A percentile compares a stretch with the other conserved stretches of the same genome.
Evolutionary conservation across 2,113 vertebrate genomes (phyloP).

Genomic region (Mus pahari): DNA sequence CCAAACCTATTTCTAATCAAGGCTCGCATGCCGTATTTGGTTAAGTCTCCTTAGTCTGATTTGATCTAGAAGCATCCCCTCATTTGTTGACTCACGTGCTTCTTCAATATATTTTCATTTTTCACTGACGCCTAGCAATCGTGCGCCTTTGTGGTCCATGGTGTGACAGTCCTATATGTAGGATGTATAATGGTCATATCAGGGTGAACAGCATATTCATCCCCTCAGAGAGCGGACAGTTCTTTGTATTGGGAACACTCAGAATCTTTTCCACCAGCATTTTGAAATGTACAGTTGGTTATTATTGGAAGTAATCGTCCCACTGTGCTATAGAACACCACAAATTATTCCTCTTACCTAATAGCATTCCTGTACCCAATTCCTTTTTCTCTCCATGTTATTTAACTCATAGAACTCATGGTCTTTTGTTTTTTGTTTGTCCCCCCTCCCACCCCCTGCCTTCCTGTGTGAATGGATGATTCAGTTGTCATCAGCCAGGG

Average conservation of each 20-base stretch:
- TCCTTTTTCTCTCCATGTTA: not conserved
- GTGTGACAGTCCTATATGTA: not conserved
- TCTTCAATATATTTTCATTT: not conserved
- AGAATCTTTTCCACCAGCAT: not conserved
- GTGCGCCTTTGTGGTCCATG: not conserved
- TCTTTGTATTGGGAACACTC: not conserved
- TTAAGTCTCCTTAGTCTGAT: not conserved
- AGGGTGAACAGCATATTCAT: not conserved
- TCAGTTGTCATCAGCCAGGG: not conserved
- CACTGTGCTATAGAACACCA: not conserved
- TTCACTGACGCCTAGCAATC: not conserved
- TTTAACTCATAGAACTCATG: not conserved
- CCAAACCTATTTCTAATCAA: not conserved
- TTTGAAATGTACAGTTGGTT: not conserved
- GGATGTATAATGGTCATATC: not conserved
- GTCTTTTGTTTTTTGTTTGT: not conserved
- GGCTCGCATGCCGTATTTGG: not conserved
- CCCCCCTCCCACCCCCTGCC: not conserved
- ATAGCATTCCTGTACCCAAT: not conserved
- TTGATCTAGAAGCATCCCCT: constrained; percentile 17
- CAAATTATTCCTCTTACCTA: not conserved
- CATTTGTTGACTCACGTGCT: not conserved
- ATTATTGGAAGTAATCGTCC: not conserved
- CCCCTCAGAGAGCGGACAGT: not conserved
- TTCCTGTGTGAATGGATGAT: not conserved